Conservation (phyloP, 2,888 invertebrate genomes). For the Watsonalla binaria region DNA sequence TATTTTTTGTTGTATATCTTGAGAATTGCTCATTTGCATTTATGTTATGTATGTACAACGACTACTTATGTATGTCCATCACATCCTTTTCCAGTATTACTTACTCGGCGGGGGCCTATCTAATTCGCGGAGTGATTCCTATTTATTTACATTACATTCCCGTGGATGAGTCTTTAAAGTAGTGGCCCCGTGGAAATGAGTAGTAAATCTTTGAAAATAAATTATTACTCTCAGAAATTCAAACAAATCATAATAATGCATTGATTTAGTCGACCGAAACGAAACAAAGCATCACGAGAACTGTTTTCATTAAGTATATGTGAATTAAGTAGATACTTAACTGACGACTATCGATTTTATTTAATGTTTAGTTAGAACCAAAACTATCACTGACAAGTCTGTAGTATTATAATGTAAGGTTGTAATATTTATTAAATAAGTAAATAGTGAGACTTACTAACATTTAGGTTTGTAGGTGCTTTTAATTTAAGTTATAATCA, state of each 20-base stretch:
- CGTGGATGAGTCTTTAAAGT: slow-evolving; percentile 17
- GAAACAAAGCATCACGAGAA: slow-evolving; percentile 22
- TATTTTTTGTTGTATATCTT: slow-evolving; percentile 49
- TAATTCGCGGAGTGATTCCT: slow-evolving; percentile 25
- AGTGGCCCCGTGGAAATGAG: slow-evolving; percentile 17
- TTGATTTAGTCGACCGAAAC: slow-evolving; percentile 11
- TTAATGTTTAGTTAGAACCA: slow-evolving; percentile 9
- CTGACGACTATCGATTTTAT: slow-evolving; percentile 17
- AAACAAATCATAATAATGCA: slow-evolving; percentile 4
- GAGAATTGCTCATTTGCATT: slow-evolving; percentile 55
- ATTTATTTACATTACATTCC: slow-evolving; percentile 44
- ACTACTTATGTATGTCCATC: background rate
- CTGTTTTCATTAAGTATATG: slow-evolving; percentile 9
- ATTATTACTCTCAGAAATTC: background rate
- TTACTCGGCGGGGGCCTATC: slow-evolving; percentile 11
- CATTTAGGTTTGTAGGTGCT: slow-evolving; percentile 52
- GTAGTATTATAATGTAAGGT: slow-evolving; percentile 55
- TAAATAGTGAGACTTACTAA: slow-evolving; percentile 64
- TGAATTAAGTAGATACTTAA: slow-evolving; percentile 24
- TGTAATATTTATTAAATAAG: slow-evolving; percentile 51
- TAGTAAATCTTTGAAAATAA: slow-evolving; percentile 17
- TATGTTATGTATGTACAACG: slow-evolving; percentile 31
- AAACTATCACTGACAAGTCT: slow-evolving; percentile 42
- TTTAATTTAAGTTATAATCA: slow-evolving; percentile 35
- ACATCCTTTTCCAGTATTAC: background rate